phyloP scores from a whole-genome alignment of 2,113 vertebrate genomes.

The Pavo muticus region DNA sequence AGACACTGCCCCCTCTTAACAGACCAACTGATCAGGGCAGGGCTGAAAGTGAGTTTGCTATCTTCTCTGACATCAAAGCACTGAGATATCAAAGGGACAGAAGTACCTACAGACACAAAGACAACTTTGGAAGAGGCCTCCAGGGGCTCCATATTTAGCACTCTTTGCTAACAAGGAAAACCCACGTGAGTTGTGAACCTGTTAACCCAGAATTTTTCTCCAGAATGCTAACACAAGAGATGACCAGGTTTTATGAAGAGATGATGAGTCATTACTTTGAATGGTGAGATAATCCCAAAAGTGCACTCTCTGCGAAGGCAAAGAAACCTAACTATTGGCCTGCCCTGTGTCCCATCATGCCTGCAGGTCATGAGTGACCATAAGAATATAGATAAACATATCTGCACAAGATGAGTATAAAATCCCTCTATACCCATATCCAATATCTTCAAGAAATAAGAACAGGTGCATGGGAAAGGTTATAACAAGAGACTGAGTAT shows the following conservation, averaged over 20 bases:
- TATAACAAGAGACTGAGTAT: accelerated
- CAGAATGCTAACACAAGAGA: neutral
- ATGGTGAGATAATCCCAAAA: accelerated
- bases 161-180: neutral
- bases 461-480: neutral
- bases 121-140: neutral
- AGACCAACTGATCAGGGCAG: neutral
- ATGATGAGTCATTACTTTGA: neutral
- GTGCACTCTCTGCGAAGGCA: accelerated
- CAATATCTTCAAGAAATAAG: neutral
- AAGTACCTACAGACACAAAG: neutral
- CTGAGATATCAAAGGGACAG: neutral
- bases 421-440: neutral
- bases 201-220: neutral
- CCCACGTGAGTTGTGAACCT: neutral
- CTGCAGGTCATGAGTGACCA: neutral
- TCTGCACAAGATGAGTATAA: neutral
- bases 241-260: neutral
- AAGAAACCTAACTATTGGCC: neutral
- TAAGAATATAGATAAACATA: neutral
- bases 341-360: neutral
- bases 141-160: neutral
- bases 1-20: neutral
- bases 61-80: neutral
- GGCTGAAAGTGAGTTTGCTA: neutral